These are phyloP conservation scores for Drosophila sordidula DNA, from an alignment of 2,888 invertebrate genomes.

Conservation along the genomic window DNA sequence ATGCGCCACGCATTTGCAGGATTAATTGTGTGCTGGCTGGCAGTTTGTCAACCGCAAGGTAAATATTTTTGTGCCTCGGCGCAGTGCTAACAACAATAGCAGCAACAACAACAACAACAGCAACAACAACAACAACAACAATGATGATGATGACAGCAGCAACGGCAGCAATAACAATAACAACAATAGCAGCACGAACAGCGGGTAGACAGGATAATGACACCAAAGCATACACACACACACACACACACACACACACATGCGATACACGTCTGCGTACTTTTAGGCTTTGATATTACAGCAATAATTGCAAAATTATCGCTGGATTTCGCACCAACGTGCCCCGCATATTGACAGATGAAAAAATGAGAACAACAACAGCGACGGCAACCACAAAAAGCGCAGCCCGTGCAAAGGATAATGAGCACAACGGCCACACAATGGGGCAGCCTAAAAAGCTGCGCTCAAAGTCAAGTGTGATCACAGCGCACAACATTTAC, in stretches of 20 bases:
- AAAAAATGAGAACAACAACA: slow-evolving; percentile 15
- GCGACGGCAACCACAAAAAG: slow-evolving; percentile 9
- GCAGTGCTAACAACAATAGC: slow-evolving; percentile 23
- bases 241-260: slow-evolving; percentile 2
- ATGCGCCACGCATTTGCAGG: slow-evolving; percentile 77
- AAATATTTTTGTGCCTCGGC: slow-evolving; percentile 73
- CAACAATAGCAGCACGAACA: slow-evolving; percentile 35
- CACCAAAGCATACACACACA: slow-evolving; percentile 14
- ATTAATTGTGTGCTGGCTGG: slow-evolving; percentile 80
- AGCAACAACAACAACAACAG: background rate
- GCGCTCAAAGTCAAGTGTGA: slow-evolving; percentile 9
- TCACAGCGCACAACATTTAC: slow-evolving; percentile 13
- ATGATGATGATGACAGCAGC: slow-evolving; percentile 25
- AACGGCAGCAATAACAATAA: slow-evolving; percentile 31
- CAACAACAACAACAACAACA: slow-evolving; percentile 26
- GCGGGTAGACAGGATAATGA: slow-evolving; percentile 47
- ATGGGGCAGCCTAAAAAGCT: background rate
- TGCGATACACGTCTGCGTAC: slow-evolving; percentile 14
- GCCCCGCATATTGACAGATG: slow-evolving; percentile 56
- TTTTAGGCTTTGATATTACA: slow-evolving; percentile 68
- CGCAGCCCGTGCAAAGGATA: slow-evolving; percentile 13
- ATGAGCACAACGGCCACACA: background rate
- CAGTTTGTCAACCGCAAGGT: slow-evolving; percentile 81
- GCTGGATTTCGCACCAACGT: slow-evolving; percentile 72
- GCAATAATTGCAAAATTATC: slow-evolving; percentile 79